phyloP scores from a whole-genome alignment of 2,888 invertebrate genomes.

The Anodontia alba region DNA sequence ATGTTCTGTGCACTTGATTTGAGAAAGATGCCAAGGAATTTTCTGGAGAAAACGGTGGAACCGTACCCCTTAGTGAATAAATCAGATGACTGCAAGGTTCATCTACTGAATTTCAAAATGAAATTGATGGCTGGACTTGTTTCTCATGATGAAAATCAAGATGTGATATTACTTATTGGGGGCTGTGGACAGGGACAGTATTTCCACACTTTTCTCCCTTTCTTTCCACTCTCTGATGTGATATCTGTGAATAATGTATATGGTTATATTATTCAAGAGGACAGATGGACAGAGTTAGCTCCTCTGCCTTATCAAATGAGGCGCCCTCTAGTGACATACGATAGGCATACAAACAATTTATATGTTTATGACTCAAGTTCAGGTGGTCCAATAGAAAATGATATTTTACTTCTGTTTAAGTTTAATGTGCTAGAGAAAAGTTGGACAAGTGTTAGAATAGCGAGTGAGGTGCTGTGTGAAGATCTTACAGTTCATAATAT shows the following conservation, averaged over 20 bases:
- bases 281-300: slow-evolving; percentile 74
- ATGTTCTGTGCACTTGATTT: slow-evolving; percentile 72
- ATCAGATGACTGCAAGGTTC: slow-evolving; percentile 64
- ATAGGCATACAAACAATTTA: slow-evolving; percentile 51
- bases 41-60: slow-evolving; percentile 64
- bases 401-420: slow-evolving; percentile 52
- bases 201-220: slow-evolving; percentile 60
- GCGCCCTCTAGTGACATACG: slow-evolving; percentile 63
- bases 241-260: slow-evolving; percentile 66
- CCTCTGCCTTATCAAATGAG: slow-evolving; percentile 71
- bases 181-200: slow-evolving; percentile 66
- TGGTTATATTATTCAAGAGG: slow-evolving; percentile 70
- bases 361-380: slow-evolving; percentile 65
- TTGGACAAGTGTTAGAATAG: slow-evolving; percentile 66
- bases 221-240: slow-evolving; percentile 63
- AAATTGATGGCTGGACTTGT: slow-evolving; percentile 66
- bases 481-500: slow-evolving; percentile 63
- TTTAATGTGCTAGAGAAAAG: slow-evolving; percentile 63
- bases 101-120: slow-evolving; percentile 66
- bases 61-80: slow-evolving; percentile 51
- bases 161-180: slow-evolving; percentile 71
- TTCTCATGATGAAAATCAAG: slow-evolving; percentile 52
- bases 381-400: slow-evolving; percentile 35
- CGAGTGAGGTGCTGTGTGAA: slow-evolving; percentile 56
- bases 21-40: slow-evolving; percentile 50